These are phyloP conservation scores for Erythrocebus patas DNA, from an alignment of 2,113 vertebrate species.

Conservation along the genomic window DNA sequence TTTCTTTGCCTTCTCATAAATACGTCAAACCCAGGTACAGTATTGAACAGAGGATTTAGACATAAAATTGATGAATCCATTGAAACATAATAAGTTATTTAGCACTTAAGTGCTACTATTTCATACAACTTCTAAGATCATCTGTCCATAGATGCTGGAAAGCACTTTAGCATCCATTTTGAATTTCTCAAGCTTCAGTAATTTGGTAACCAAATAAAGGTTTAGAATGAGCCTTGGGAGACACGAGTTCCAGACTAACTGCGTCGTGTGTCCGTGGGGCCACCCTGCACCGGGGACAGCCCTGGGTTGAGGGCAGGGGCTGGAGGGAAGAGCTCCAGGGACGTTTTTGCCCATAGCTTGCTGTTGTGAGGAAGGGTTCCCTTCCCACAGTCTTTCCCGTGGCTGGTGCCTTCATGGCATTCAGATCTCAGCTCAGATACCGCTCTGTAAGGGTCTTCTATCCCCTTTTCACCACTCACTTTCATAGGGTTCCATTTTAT, in stretches of 20 bases:
- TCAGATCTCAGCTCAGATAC: not conserved
- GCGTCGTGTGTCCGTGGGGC: not conserved
- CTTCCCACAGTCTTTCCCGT: not conserved
- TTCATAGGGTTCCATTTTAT: not conserved
- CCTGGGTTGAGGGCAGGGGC: not conserved
- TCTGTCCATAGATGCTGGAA: not conserved
- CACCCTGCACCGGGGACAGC: not conserved
- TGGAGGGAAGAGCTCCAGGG: not conserved
- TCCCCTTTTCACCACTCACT: not conserved
- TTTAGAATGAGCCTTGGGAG: not conserved
- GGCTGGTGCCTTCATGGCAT: not conserved
- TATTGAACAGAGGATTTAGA: not conserved
- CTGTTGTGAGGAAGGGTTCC: not conserved
- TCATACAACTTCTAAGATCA: not conserved
- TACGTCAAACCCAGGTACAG: not conserved
- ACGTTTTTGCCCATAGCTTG: not conserved
- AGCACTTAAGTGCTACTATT: not conserved
- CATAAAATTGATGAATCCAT: not conserved
- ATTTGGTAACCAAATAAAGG: not conserved
- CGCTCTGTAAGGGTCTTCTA: not conserved
- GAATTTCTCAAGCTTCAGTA: not conserved
- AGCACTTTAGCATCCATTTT: not conserved
- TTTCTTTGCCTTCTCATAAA: not conserved
- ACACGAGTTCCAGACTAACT: not conserved
- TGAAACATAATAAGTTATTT: not conserved